phyloP scores from a whole-genome alignment of 2,797 vertebrate genomes.

The Tachyglossus aculeatus region DNA sequence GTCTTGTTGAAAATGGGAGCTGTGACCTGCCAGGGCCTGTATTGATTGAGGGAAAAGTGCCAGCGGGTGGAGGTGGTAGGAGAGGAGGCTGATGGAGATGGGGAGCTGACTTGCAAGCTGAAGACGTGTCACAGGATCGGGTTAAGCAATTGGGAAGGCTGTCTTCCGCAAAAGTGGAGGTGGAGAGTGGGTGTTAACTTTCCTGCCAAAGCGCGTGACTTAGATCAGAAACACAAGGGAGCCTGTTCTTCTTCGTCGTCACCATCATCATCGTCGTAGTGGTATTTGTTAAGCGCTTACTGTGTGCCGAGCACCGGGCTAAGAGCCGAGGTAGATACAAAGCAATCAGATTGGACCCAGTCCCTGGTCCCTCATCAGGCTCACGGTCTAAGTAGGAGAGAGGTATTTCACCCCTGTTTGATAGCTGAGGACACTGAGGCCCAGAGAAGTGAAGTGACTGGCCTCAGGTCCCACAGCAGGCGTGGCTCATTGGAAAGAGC shows the following conservation, averaged over 20 bases:
- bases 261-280: too few species aligned
- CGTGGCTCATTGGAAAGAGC: too few species aligned
- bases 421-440: too few species aligned
- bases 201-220: conserved; percentile 4
- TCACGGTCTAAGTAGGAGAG: too few species aligned
- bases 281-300: too few species aligned
- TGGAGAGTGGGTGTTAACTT: conserved; percentile 21
- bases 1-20: conserved; percentile 39
- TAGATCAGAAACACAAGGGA: conserved; percentile 26
- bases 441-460: too few species aligned
- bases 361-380: too few species aligned
- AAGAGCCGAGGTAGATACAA: too few species aligned
- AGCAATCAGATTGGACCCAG: too few species aligned
- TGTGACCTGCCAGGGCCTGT: conserved; percentile 42
- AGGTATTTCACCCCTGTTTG: too few species aligned
- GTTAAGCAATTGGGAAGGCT: conserved; percentile 12
- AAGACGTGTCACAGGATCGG: conserved; percentile 16
- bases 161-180: conserved; percentile 19
- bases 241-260: conserved; percentile 30
- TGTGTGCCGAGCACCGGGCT: too few species aligned
- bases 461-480: too few species aligned
- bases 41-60: conserved; percentile 41
- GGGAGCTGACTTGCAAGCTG: conserved; percentile 25
- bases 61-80: conserved; percentile 36
- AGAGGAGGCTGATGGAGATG: conserved; percentile 24